Conservation (phyloP, 2,888 invertebrate genomes). For the Tetanocera ferruginea region DNA sequence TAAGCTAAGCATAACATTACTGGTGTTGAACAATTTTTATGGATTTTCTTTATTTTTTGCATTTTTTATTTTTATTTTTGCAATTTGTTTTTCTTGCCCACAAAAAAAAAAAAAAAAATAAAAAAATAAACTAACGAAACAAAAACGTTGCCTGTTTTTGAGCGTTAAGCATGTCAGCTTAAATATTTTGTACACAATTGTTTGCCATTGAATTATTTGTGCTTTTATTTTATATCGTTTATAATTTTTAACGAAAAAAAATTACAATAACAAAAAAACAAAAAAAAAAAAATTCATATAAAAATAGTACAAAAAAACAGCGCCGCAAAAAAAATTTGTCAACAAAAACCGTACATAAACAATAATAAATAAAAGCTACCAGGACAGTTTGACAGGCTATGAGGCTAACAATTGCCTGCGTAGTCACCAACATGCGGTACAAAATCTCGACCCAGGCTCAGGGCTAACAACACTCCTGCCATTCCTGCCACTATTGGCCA, state of each 20-base stretch:
- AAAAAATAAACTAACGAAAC: too few relatives aligned
- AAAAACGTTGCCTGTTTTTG: too few relatives aligned
- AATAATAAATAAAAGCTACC: slow-evolving; percentile 19
- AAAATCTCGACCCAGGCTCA: background rate
- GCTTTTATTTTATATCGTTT: slow-evolving; percentile 29
- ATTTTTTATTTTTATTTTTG: background rate
- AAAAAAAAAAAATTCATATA: background rate
- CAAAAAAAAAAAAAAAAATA: background rate
- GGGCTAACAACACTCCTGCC: background rate
- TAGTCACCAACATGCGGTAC: background rate
- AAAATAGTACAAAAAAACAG: background rate
- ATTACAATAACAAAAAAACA: background rate
- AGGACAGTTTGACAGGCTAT: slow-evolving; percentile 8
- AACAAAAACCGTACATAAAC: background rate
- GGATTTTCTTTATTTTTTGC: background rate
- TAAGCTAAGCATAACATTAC: too few relatives aligned
- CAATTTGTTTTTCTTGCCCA: background rate
- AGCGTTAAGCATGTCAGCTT: too few relatives aligned
- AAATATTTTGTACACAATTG: background rate
- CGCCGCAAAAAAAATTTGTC: background rate
- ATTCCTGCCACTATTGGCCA: background rate
- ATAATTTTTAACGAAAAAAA: background rate
- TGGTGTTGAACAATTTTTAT: background rate
- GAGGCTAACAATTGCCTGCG: background rate
- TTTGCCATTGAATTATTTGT: slow-evolving; percentile 12